A percentile compares a stretch with the other conserved stretches of the same genome.
Evolutionary conservation across 2,888 invertebrate species (phyloP).

Genomic region (Cactoblastis cactorum): DNA sequence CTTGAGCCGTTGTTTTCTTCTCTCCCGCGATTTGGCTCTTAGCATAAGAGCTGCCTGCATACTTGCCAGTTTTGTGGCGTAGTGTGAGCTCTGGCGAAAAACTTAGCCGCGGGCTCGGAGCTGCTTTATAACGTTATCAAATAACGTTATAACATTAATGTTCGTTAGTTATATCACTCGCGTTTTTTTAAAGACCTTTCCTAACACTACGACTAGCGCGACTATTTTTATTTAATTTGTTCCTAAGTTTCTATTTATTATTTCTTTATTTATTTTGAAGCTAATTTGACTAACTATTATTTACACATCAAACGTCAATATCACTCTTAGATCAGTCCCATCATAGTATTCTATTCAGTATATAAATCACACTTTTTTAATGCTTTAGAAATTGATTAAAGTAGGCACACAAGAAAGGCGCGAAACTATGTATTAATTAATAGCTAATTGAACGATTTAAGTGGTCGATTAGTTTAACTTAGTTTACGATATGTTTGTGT

Average conservation of each 20-base stretch:
- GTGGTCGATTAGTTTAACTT: slow-evolving; percentile 51
- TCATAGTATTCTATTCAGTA: slow-evolving; percentile 60
- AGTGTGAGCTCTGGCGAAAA: slow-evolving; percentile 42
- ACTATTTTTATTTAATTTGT: slow-evolving; percentile 34
- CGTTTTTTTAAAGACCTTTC: slow-evolving; percentile 22
- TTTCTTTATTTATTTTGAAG: slow-evolving; percentile 24
- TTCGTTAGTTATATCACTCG: slow-evolving; percentile 23
- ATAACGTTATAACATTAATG: slow-evolving; percentile 17
- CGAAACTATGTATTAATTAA: slow-evolving; percentile 52
- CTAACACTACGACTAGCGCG: slow-evolving; percentile 47
- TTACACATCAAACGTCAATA: slow-evolving; percentile 52
- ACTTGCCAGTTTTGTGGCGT: slow-evolving; percentile 81
- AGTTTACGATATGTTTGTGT: slow-evolving; percentile 71
- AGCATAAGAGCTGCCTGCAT: slow-evolving; percentile 97
- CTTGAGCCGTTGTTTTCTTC: slow-evolving; percentile 87
- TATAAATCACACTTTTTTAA: slow-evolving; percentile 49
- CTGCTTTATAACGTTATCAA: slow-evolving; percentile 20
- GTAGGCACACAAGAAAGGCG: slow-evolving; percentile 77
- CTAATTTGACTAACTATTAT: slow-evolving; percentile 31
- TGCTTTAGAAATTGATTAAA: slow-evolving; percentile 61
- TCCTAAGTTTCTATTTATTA: slow-evolving; percentile 24
- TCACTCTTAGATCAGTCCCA: slow-evolving; percentile 56
- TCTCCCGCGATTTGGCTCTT: slow-evolving; percentile 93
- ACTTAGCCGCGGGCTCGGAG: slow-evolving; percentile 36
- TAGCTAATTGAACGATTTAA: slow-evolving; percentile 52